Conservation (phyloP, 1,140 invertebrate genomes). For the Aphelenchoides fujianensis region DNA sequence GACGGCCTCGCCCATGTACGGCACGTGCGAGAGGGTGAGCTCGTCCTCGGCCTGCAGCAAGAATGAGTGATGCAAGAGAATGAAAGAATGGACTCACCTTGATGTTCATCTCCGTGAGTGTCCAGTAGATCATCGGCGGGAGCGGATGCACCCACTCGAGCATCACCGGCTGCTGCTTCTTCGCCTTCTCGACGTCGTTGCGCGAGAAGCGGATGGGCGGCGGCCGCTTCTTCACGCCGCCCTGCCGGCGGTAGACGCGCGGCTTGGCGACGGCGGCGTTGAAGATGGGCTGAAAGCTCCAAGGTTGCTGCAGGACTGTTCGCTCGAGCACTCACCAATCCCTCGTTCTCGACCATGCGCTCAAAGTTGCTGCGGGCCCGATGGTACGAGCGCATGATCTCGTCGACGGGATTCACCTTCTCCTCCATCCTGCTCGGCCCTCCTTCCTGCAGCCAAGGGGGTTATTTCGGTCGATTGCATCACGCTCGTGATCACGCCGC, state of each 20-base stretch:
- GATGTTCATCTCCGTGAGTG: constrained; percentile 45
- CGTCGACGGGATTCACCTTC: too few relatives aligned
- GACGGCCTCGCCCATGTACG: constrained; percentile 41
- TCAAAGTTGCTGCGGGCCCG: constrained; percentile 22
- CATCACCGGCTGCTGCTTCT: constrained; percentile 21
- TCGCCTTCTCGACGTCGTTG: neutral
- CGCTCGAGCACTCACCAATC: constrained; percentile 29
- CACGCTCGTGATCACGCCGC: too few relatives aligned
- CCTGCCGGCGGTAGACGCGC: neutral
- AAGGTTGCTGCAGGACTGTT: too few relatives aligned
- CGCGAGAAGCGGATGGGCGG: neutral
- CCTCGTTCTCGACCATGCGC: constrained; percentile 29
- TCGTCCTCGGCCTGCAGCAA: constrained; percentile 44
- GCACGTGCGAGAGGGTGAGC: constrained; percentile 48
- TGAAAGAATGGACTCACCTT: too few relatives aligned
- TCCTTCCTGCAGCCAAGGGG: too few relatives aligned
- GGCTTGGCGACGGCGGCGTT: neutral
- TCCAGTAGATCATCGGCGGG: constrained; percentile 48
- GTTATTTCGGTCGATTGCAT: too few relatives aligned
- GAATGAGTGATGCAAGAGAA: constrained; percentile 8
- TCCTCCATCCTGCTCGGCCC: too few relatives aligned
- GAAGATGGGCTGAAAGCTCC: neutral
- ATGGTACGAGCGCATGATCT: too few relatives aligned
- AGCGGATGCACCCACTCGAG: constrained; percentile 38
- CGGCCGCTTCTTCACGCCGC: neutral